Percentiles rank a stretch among this genome's conserved stretches.
Conservation (phyloP, 1,140 invertebrate species). For the Drosophila arawakana region DNA sequence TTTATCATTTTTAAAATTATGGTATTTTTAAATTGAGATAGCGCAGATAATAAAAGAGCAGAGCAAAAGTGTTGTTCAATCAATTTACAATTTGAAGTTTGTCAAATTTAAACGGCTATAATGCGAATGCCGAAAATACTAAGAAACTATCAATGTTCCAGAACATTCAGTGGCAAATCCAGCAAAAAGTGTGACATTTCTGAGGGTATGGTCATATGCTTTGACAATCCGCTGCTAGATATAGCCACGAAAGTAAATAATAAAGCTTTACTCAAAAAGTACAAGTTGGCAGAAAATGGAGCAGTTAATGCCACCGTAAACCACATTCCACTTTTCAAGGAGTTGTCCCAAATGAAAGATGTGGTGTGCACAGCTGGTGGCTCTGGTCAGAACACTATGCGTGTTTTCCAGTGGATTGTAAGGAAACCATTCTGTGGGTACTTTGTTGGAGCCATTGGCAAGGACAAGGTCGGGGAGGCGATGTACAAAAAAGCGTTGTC, state of each 20-base stretch:
- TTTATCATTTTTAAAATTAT: neutral
- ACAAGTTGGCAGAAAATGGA: constrained; percentile 93
- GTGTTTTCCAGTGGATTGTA: constrained; percentile 97
- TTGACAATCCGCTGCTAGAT: constrained; percentile 70
- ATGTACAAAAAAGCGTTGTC: constrained; percentile 91
- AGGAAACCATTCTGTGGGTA: constrained; percentile 90
- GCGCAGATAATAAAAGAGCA: no score
- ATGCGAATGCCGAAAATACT: neutral
- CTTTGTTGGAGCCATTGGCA: constrained; percentile 97
- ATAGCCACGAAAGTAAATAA: constrained; percentile 50
- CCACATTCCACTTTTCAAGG: constrained; percentile 89
- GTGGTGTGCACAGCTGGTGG: constrained; percentile 90
- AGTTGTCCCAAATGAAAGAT: constrained; percentile 88
- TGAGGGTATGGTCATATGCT: constrained; percentile 50
- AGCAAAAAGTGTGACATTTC: constrained; percentile 36
- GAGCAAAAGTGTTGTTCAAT: neutral
- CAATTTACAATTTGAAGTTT: neutral
- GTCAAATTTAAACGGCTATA: neutral
- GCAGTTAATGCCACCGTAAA: constrained; percentile 97
- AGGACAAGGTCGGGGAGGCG: constrained; percentile 95
- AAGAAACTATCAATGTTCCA: constrained; percentile 1
- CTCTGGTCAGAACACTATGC: constrained; percentile 95
- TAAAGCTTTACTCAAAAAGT: constrained; percentile 88
- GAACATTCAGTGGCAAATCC: neutral
- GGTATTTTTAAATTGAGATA: neutral